A percentile compares a stretch with the other conserved stretches of the same genome.
Evolutionary conservation across 2,113 vertebrate species (phyloP).

Genomic region (Columba livia): DNA sequence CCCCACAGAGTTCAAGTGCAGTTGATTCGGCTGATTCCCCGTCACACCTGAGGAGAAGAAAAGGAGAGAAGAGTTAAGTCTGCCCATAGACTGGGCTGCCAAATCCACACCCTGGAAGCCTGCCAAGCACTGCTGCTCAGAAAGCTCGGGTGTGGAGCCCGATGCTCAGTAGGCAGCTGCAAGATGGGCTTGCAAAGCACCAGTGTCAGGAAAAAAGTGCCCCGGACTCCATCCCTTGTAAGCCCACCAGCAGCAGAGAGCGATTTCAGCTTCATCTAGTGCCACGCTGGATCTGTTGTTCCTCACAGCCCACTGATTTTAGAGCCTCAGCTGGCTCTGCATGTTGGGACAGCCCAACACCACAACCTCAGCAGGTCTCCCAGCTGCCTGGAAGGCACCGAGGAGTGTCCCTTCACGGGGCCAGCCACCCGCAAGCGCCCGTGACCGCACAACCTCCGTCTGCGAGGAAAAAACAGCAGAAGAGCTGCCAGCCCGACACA

Average conservation of each 20-base stretch:
- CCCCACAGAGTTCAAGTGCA: conserved; percentile 86
- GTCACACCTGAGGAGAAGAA: conserved; percentile 76
- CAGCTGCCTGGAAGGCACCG: neutral
- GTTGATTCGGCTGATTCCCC: conserved; percentile 81
- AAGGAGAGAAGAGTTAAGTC: neutral
- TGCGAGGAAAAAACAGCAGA: neutral
- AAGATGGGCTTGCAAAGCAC: neutral
- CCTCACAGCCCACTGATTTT: neutral
- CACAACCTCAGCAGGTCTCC: neutral
- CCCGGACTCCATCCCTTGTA: neutral
- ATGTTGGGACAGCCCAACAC: neutral
- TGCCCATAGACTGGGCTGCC: neutral
- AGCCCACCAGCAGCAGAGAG: neutral
- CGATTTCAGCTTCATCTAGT: neutral
- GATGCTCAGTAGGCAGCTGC: neutral
- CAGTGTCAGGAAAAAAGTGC: fast-evolving
- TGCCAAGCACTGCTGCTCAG: neutral
- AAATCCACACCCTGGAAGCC: neutral
- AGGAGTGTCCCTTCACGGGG: neutral
- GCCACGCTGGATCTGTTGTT: neutral
- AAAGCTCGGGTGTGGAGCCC: neutral
- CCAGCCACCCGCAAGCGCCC: neutral
- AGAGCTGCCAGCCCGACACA: fast-evolving
- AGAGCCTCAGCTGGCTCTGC: neutral
- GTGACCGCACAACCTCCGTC: fast-evolving